Evolutionary conservation across 2,113 vertebrate genomes (phyloP).

Genomic region (Neodon shergylaensis): DNA sequence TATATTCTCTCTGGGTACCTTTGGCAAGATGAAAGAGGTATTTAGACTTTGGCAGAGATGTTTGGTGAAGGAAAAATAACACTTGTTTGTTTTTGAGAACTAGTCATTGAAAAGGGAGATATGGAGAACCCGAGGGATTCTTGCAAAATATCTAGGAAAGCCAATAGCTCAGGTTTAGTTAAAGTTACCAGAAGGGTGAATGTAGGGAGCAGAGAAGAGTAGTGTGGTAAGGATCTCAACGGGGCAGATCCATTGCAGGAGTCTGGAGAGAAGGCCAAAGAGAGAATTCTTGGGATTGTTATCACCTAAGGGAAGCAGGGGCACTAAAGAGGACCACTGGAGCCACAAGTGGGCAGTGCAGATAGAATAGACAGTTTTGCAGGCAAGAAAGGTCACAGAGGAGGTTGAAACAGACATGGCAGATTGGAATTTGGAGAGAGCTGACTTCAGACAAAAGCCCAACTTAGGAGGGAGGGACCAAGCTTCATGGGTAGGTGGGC

Average conservation of each 20-base stretch:
- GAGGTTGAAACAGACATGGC: neutral
- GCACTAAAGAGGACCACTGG: neutral
- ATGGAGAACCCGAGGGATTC: neutral
- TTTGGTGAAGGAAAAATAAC: neutral
- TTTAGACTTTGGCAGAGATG: neutral
- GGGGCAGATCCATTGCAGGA: neutral
- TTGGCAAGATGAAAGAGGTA: neutral
- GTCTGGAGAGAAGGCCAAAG: neutral
- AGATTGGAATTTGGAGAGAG: neutral
- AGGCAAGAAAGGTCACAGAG: accelerated
- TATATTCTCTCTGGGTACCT: neutral
- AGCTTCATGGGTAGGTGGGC: neutral
- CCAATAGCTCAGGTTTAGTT: neutral
- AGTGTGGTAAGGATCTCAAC: neutral
- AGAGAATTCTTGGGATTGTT: neutral
- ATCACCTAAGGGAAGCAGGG: neutral
- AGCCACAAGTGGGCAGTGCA: neutral
- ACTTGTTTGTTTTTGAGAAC: neutral
- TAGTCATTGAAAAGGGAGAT: neutral
- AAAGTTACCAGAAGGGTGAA: neutral
- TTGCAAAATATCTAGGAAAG: neutral
- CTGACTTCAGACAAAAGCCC: neutral
- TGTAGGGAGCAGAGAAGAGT: neutral
- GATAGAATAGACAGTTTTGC: accelerated
- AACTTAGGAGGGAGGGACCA: neutral